Evolutionary conservation across 1,140 invertebrate species (phyloP), one percentile per base, ranked within the genome.

Genomic region (Pachyrhynchus sulphureomaculatus): DNA sequence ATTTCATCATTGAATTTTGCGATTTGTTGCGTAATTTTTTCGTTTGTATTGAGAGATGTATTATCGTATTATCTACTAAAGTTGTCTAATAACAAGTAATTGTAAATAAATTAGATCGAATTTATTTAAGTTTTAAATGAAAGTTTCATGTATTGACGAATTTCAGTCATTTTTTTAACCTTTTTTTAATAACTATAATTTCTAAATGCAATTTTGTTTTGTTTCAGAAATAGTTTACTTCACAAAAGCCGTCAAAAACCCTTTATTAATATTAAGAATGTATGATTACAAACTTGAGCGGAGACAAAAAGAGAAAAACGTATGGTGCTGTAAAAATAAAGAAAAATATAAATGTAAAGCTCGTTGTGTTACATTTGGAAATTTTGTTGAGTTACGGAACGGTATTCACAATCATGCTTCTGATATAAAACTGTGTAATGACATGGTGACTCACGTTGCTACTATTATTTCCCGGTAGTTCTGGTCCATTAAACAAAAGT

Each of bases 251-350:
- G 29, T 34, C 8, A 62, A 49, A 42, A 56, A 56, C 32, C 53
- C 44, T 20, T 23, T 49, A 21, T n/a, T 62, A 29, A 51, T 55
- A 18, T 32, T 48, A 10, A 17, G 41, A 33, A 48, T 51, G 9
- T 49, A 48, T 23, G 41, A 47, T 1, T 55, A 26, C 23, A 41
- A 24, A 34, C 18, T 49, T 3, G 51, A 62, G 41, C 33, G 53
- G 29, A 49, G 39, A 21, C 26, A 17, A 13, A n/a, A 21, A 1
- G 34, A 39, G 12, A 62, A 49, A 20, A 62, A 33, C 10, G 21
- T 56, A n/a, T 55, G 60, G 60, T 26, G 32, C 29, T 56, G 53
- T 29, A 45, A 65, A 65, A 15, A 47, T n/a, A 62, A 62, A 42
- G 49, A 53, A 34, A 53, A 54, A 21, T 45, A 4, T 17, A 62